Evolutionary conservation across 2,797 vertebrate genomes (phyloP), one percentile per base, ranked within the genome.

Genomic region (Parotocinclus haroldoi): DNA sequence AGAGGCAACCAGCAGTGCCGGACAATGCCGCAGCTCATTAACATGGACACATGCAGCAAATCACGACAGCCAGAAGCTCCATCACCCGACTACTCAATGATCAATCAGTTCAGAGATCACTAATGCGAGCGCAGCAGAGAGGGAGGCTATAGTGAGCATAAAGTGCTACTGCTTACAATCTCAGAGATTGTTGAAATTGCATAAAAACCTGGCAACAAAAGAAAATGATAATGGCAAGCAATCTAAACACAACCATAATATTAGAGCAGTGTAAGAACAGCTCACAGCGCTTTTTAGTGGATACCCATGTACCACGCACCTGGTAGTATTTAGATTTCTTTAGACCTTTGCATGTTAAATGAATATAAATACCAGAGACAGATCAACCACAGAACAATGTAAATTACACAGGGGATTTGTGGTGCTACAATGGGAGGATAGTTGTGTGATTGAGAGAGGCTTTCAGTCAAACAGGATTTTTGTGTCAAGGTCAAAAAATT

Each of bases 1-100:
- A 13, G 49, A 54, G 1, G 50, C 51, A 19, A 52, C 18, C 11
- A 45, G 37, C 10, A 8, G 52, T 17, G 9, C 16, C 13, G 49
- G n/a, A 18, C n/a, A 45, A 45, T 45, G 18, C 19, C 13, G 55
- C 14, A 57, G 17, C 19, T n/a, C 51, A 68, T 60, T 54, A 68
- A 51, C 49, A 62, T 9, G 14, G 50, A 1, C 37, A 42, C 27
- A 16, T 10, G n/a, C 53, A 16, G 9, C 55, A 52, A 51, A 52
- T 46, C 38, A 52, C 1, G 42, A 51, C 38, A 52, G 17, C 13
- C 19, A 56, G 17, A 16, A 14, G 11, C 13, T 55, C 3, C 8
- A 48, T 36, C 27, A 10, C 18, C 12, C 48, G 59, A 18, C 18
- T 27, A 9, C 18, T 36, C 18, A 37, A 37, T 48, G 16, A 59